Conservation (phyloP, 1,140 invertebrate genomes). For the Penaeus vannamei region DNA sequence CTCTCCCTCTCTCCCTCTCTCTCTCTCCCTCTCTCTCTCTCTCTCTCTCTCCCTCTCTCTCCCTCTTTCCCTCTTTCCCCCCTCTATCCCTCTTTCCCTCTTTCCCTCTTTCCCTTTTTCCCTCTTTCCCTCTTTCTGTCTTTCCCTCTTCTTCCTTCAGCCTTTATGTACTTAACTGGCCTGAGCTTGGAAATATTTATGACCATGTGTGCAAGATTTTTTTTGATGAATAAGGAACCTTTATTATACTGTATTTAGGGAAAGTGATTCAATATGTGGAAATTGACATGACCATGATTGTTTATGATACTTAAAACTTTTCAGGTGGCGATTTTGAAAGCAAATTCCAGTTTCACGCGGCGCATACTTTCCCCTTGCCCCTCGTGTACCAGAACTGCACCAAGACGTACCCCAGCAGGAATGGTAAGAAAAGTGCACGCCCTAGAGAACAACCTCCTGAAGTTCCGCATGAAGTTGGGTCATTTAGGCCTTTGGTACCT, state of each 20-base stretch:
- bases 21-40: neutral
- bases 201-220: no score
- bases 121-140: no score
- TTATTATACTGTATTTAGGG: no score
- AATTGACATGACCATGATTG: neutral
- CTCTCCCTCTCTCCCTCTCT: no score
- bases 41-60: neutral
- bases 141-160: no score
- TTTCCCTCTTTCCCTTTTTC: no score
- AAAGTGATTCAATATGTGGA: no score
- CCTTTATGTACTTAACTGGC: no score
- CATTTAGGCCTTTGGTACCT: no score
- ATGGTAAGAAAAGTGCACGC: constrained; percentile 52
- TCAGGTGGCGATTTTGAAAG: constrained; percentile 59
- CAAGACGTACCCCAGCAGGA: constrained; percentile 62
- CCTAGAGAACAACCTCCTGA: constrained; percentile 32
- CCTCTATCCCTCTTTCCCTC: neutral
- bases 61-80: neutral
- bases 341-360: constrained; percentile 44
- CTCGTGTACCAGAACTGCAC: constrained; percentile 50
- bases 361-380: constrained; percentile 55
- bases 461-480: neutral
- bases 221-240: no score
- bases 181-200: no score
- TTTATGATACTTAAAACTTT: neutral